Evolutionary conservation across 2,888 invertebrate genomes (phyloP).

Genomic region (Tillus elongatus): DNA sequence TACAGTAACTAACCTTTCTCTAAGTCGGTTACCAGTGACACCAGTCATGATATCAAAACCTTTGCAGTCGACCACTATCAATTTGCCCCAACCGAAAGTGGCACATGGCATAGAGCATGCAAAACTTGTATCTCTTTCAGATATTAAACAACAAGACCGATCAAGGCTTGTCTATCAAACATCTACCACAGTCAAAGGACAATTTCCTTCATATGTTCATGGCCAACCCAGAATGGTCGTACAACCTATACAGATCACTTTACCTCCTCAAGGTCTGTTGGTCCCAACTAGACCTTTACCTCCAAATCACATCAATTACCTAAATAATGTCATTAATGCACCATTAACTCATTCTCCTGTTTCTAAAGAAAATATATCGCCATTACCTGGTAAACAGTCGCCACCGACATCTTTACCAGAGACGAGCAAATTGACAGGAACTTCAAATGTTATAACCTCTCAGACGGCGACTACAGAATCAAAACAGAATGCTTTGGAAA

Average conservation of each 20-base stretch:
- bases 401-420: neutral
- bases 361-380: conserved; percentile 27
- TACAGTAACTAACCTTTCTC: conserved; percentile 35
- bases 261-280: conserved; percentile 27
- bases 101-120: conserved; percentile 34
- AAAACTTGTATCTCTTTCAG: conserved; percentile 30
- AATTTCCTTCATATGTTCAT: conserved; percentile 25
- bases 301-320: conserved; percentile 20
- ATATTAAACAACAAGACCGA: conserved; percentile 30
- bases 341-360: conserved; percentile 30
- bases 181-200: conserved; percentile 21
- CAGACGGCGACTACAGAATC: too few relatives aligned
- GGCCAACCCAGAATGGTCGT: conserved; percentile 28
- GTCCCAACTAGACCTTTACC: conserved; percentile 27
- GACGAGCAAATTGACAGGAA: too few relatives aligned
- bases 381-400: neutral
- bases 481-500: too few relatives aligned
- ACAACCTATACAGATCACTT: conserved; percentile 22
- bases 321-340: conserved; percentile 14
- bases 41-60: conserved; percentile 53
- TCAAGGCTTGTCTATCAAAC: conserved; percentile 40
- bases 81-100: conserved; percentile 37
- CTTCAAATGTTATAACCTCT: too few relatives aligned
- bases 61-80: conserved; percentile 44
- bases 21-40: conserved; percentile 50